A percentile compares a stretch with the other conserved stretches of the same genome.
Conservation (phyloP, 2,888 invertebrate genomes). For the Pherbina coryleti region DNA sequence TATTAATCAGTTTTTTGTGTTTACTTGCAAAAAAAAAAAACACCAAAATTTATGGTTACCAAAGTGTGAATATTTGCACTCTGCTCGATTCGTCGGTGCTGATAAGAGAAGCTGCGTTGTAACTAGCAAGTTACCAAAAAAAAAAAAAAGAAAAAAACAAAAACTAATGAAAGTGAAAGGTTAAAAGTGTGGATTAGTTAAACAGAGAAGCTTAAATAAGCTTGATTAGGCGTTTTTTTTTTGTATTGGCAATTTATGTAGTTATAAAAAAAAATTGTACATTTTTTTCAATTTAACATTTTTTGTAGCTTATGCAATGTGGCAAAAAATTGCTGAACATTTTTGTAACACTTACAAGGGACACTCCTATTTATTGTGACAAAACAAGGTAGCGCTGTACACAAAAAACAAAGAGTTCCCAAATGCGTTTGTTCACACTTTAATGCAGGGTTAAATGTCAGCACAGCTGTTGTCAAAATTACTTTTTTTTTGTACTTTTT, state of each 20-base stretch:
- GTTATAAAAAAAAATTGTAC: not conserved
- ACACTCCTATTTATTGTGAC: not conserved
- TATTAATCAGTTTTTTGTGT: not conserved
- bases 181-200: constrained; percentile 49
- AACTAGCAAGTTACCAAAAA: not conserved
- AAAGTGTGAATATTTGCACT: not conserved
- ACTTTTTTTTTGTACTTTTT: no score
- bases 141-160: not conserved
- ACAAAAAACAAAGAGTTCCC: not conserved
- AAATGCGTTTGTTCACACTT: not conserved
- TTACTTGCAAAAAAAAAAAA: not conserved
- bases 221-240: not conserved
- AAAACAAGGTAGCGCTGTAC: not conserved
- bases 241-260: not conserved
- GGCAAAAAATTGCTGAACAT: not conserved
- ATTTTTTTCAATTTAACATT: not conserved
- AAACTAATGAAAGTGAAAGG: constrained; percentile 51
- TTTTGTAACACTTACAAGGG: not conserved
- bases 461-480: not conserved
- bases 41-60: not conserved
- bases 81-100: not conserved
- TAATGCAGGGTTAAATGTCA: not conserved
- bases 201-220: not conserved
- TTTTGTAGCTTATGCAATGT: not conserved
- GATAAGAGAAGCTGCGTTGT: constrained; percentile 11